A percentile compares a stretch with the other conserved stretches of the same genome.
phyloP scores from a whole-genome alignment of 2,113 vertebrate genomes.

The Cyphomyrus discorhynchus region DNA sequence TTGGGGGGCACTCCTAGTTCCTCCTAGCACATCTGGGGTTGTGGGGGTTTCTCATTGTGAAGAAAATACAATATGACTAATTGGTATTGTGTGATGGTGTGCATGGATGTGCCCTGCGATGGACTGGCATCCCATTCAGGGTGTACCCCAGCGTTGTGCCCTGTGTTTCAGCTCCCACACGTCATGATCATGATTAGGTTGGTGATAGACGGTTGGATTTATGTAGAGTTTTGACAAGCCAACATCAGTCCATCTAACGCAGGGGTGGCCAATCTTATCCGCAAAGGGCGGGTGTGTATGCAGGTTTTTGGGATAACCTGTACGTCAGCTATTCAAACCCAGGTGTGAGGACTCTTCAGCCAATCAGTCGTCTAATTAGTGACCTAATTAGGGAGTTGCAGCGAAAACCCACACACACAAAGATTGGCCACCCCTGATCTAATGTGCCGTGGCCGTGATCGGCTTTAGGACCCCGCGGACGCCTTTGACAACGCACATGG shows the following conservation, averaged over 20 bases:
- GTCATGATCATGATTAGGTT: background rate
- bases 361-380: no score
- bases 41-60: background rate
- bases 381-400: no score
- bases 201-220: background rate
- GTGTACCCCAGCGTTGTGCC: background rate
- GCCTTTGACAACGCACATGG: slow-evolving; percentile 50
- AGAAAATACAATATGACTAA: background rate
- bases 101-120: background rate
- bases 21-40: background rate
- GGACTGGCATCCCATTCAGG: background rate
- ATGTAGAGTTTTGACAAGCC: background rate
- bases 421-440: no score
- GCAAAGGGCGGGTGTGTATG: no score
- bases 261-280: no score
- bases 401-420: no score
- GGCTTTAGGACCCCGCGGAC: slow-evolving; percentile 64
- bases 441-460: background rate
- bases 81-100: background rate
- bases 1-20: background rate
- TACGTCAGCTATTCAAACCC: no score
- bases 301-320: no score
- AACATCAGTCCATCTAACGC: background rate
- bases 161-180: background rate
- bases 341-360: no score